Evolutionary conservation across 2,888 invertebrate species (phyloP).

Genomic region (Lutraria lutraria): DNA sequence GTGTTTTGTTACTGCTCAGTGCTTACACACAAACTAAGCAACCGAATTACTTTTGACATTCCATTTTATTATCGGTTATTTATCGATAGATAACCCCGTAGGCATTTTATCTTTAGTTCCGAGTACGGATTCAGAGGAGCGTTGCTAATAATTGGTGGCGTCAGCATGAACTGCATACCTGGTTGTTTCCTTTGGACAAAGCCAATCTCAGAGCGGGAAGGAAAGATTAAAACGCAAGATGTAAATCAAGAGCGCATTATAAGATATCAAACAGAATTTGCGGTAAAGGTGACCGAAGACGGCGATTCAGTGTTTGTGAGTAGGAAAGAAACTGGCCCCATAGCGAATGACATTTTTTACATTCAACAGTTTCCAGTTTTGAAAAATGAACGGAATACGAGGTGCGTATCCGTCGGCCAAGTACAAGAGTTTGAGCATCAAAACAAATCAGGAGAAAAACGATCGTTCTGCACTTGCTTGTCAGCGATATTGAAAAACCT

Average conservation of each 20-base stretch:
- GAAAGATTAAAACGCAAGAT: too few relatives aligned
- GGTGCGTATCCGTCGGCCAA: background rate
- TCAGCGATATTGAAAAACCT: background rate
- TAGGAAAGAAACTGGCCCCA: background rate
- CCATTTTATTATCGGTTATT: too few relatives aligned
- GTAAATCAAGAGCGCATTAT: background rate
- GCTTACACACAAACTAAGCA: too few relatives aligned
- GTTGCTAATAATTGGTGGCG: background rate
- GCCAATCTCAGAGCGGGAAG: background rate
- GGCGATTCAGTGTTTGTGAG: background rate
- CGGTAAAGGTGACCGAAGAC: background rate
- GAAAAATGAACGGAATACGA: background rate
- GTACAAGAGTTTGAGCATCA: background rate
- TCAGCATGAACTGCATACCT: constrained; percentile 10
- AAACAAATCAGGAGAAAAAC: background rate
- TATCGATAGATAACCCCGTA: too few relatives aligned
- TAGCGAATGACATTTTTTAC: background rate
- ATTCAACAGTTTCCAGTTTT: background rate
- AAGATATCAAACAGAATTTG: background rate
- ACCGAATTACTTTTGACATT: too few relatives aligned
- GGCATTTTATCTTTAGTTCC: background rate
- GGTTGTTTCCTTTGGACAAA: constrained; percentile 6
- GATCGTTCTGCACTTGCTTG: background rate
- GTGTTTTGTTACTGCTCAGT: too few relatives aligned
- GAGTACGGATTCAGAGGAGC: constrained; percentile 27